These are phyloP conservation scores for Yponomeuta plumbellus DNA, from an alignment of 2,888 invertebrate genomes.

Conservation along the genomic window DNA sequence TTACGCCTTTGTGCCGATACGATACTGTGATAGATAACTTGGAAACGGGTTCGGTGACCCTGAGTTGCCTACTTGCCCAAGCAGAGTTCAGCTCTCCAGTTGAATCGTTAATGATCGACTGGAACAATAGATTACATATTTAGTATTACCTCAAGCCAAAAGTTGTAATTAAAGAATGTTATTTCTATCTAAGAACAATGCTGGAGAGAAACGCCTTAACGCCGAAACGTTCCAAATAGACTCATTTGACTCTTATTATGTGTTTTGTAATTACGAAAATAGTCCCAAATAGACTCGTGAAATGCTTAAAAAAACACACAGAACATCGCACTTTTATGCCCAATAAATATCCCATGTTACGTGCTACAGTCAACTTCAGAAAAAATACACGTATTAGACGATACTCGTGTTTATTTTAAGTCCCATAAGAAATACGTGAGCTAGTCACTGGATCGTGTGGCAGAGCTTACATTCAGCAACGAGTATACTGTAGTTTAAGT, in stretches of 20 bases:
- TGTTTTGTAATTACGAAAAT: background rate
- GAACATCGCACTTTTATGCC: background rate
- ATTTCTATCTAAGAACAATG: background rate
- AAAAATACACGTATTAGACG: background rate
- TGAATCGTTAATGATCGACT: background rate
- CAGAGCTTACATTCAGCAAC: background rate
- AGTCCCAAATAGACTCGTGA: background rate
- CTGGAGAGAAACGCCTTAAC: background rate
- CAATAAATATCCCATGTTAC: background rate
- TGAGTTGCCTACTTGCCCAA: background rate
- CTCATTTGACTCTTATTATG: background rate
- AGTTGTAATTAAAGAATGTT: background rate
- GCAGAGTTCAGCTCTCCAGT: background rate
- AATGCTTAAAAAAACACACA: background rate
- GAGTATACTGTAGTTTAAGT: background rate
- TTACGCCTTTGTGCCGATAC: too few relatives aligned
- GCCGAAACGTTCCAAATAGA: background rate
- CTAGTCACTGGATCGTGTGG: background rate
- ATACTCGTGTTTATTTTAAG: background rate
- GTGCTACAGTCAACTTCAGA: background rate
- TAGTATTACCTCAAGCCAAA: background rate
- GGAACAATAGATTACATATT: background rate
- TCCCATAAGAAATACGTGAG: background rate
- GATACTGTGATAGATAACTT: background rate
- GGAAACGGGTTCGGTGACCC: background rate